These are phyloP conservation scores for Drosophila albomicans DNA, from an alignment of 1,140 invertebrate genomes.

Conservation along the genomic window DNA sequence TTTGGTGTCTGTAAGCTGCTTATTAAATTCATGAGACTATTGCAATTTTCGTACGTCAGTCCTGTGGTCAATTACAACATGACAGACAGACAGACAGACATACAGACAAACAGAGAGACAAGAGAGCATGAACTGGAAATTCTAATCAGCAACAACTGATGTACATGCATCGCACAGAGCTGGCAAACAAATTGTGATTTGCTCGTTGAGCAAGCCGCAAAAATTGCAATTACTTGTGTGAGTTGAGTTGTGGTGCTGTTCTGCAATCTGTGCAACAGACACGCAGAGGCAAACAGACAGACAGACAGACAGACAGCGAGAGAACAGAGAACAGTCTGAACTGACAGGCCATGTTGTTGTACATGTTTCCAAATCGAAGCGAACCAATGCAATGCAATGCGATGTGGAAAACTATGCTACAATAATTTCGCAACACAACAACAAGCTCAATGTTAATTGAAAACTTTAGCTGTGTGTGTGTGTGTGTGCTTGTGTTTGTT, in stretches of 20 bases:
- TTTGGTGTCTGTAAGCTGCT: not conserved
- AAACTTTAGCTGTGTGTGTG: slow-evolving; percentile 4
- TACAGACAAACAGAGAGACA: not conserved
- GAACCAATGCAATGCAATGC: slow-evolving; percentile 14
- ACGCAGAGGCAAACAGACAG: slow-evolving; percentile 2
- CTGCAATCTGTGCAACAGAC: slow-evolving; percentile 20
- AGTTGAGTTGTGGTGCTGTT: slow-evolving; percentile 9
- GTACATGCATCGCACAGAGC: not conserved
- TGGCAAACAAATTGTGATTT: slow-evolving; percentile 39
- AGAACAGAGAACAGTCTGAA: not conserved
- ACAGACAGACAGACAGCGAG: not conserved
- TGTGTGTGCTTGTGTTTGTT: slow-evolving; percentile 14
- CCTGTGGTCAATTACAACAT: slow-evolving; percentile 16
- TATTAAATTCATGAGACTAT: not conserved
- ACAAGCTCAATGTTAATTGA: slow-evolving; percentile 44
- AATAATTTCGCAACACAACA: slow-evolving; percentile 30
- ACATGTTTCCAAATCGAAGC: slow-evolving; percentile 18
- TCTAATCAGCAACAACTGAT: slow-evolving; percentile 5
- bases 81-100: not conserved
- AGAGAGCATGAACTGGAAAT: not conserved
- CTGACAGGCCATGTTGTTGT: not conserved
- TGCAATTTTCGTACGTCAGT: not conserved
- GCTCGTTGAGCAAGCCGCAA: slow-evolving; percentile 32
- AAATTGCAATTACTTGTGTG: slow-evolving; percentile 36
- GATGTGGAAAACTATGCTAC: slow-evolving; percentile 47